Evolutionary conservation across 2,888 invertebrate species (phyloP).

Genomic region (Lacanobia wlatinum): DNA sequence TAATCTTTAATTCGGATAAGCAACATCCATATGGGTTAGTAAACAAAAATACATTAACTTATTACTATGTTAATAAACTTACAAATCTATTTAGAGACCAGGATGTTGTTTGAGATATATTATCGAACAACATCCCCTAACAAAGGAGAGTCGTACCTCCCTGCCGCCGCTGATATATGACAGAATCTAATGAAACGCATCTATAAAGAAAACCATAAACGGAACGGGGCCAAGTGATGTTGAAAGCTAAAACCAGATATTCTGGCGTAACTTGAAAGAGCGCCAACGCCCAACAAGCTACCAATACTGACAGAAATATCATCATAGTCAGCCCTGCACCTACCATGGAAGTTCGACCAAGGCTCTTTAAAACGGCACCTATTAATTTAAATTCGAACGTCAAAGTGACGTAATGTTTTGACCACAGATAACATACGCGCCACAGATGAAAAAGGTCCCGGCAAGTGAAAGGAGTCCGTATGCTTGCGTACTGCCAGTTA

Average conservation of each 20-base stretch:
- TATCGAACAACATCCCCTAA: too few species aligned
- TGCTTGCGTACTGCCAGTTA: slow-evolving; percentile 67
- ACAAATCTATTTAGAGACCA: too few species aligned
- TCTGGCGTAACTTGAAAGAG: slow-evolving; percentile 32
- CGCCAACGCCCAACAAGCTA: slow-evolving; percentile 10
- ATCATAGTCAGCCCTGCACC: slow-evolving; percentile 5
- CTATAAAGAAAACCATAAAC: neutral
- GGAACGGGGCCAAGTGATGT: slow-evolving; percentile 15
- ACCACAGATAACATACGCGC: slow-evolving; percentile 64
- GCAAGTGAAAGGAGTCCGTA: slow-evolving; percentile 77
- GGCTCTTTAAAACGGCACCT: slow-evolving; percentile 26
- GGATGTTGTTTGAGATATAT: too few species aligned
- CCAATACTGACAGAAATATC: slow-evolving; percentile 11
- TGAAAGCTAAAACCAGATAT: slow-evolving; percentile 38
- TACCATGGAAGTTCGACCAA: slow-evolving; percentile 13
- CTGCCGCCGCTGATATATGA: slow-evolving; percentile 8
- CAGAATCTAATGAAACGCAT: neutral
- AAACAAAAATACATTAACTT: too few species aligned
- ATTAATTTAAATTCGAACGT: slow-evolving; percentile 39
- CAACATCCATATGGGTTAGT: too few species aligned
- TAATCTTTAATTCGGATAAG: too few species aligned
- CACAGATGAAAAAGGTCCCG: slow-evolving; percentile 78
- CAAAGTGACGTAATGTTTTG: slow-evolving; percentile 54
- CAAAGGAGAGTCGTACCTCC: too few species aligned
- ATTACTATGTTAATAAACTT: too few species aligned